Base-by-base conservation (phyloP, 1,140 invertebrate genomes). In the Sycobia sp. region DNA sequence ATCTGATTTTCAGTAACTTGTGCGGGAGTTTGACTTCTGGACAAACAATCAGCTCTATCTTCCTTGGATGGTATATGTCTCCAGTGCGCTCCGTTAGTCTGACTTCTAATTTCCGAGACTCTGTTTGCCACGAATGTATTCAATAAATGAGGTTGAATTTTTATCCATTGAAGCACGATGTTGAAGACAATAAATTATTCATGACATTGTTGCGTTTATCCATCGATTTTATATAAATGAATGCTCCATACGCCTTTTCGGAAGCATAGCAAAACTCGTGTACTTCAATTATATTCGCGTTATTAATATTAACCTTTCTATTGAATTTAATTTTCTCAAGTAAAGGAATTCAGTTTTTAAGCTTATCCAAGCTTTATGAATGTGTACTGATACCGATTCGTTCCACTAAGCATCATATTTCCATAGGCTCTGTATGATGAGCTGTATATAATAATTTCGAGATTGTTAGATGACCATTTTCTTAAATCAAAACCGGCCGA, bases 221-320 rank as follows among this genome's bases (percentile, higher is more conserved):
- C n/a, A n/a, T n/a, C n/a, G n/a, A n/a, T n/a, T n/a, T n/a, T n/a
- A n/a, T n/a, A n/a, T n/a, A n/a, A n/a, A n/a, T n/a, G n/a, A n/a
- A n/a, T n/a, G n/a, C n/a, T n/a, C n/a, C n/a, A n/a, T n/a, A n/a
- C n/a, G n/a, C n/a, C n/a, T n/a, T n/a, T n/a, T n/a, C n/a, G n/a
- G n/a, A n/a, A n/a, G n/a, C 68, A 23, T 73, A 69, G 23, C 56
- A 41, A 38, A 73, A 73, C 3, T 67, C 70, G 49, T 72, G 72
- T 2, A 73, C n/a, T 54, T 71, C 57, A 18, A 71, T 64, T 9
- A 43, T 22, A 1, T 46, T 27, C 32, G 55, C 32, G 2, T 34
- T 23, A 1, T 14, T 8, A 16, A 25, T 53, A 3, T 41, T 13
- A 34, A 61, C 7, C 57, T 67, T 63, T 47, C 67, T 27, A 13